These are phyloP conservation scores for Villa cingulata DNA, from an alignment of 2,888 invertebrate genomes.

Conservation along the genomic window DNA sequence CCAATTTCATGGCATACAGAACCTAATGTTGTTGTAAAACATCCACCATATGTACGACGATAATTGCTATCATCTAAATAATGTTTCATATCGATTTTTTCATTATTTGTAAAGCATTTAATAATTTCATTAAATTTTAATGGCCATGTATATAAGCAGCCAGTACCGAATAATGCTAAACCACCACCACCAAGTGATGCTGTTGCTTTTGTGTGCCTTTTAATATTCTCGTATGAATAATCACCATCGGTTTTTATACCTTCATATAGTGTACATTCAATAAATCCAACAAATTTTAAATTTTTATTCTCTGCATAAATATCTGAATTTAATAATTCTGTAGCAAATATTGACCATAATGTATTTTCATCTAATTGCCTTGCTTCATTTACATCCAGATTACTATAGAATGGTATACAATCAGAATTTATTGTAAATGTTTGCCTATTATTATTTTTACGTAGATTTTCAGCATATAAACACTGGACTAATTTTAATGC, in stretches of 20 bases:
- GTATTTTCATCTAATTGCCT: conserved; percentile 60
- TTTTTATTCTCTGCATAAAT: conserved; percentile 40
- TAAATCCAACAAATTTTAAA: conserved; percentile 77
- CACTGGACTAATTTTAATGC: conserved; percentile 72
- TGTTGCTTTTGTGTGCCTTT: conserved; percentile 59
- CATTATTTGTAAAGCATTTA: conserved; percentile 32
- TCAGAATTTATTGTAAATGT: conserved; percentile 68
- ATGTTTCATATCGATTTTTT: conserved; percentile 52
- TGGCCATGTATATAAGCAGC: conserved; percentile 85
- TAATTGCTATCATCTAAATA: conserved; percentile 89
- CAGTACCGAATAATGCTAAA: conserved; percentile 79
- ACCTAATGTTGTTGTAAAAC: conserved; percentile 81
- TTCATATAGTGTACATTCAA: conserved; percentile 72
- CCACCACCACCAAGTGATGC: conserved; percentile 89
- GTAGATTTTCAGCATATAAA: conserved; percentile 75
- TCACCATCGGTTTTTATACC: conserved; percentile 47
- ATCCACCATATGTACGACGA: conserved; percentile 72
- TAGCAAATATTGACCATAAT: conserved; percentile 72
- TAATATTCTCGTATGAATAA: conserved; percentile 53
- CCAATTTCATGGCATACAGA: conserved; percentile 87
- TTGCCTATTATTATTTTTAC: conserved; percentile 46
- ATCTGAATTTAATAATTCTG: conserved; percentile 64
- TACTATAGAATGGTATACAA: conserved; percentile 62
- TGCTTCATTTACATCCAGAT: conserved; percentile 54
- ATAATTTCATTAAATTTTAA: conserved; percentile 52